phyloP scores from a whole-genome alignment of 2,797 vertebrate genomes.

The Cephalopachus bancanus region DNA sequence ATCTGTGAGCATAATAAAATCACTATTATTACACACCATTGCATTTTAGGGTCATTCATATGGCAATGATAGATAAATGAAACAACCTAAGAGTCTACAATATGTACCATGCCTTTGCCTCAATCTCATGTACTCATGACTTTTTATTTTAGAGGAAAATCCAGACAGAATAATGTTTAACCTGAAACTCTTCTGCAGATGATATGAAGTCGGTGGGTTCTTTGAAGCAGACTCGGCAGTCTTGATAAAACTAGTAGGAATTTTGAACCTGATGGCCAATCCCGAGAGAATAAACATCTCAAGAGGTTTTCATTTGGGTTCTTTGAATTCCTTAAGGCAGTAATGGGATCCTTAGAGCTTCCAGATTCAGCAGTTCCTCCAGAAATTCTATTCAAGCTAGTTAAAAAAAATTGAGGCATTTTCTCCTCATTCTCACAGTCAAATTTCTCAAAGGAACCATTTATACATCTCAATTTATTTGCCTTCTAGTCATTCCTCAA shows the following conservation, averaged over 20 bases:
- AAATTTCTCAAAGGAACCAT: not conserved
- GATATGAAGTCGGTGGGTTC: not conserved
- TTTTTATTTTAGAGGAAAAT: slow-evolving; percentile 47
- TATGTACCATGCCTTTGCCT: not conserved
- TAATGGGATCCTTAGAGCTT: not conserved
- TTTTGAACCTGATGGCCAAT: slow-evolving; percentile 29
- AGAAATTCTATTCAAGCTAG: slow-evolving; percentile 5
- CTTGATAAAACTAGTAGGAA: slow-evolving; percentile 15
- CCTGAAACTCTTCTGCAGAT: slow-evolving; percentile 6
- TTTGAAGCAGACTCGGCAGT: slow-evolving; percentile 22
- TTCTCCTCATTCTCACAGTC: not conserved
- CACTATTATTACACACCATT: not conserved
- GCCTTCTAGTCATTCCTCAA: slow-evolving; percentile 3
- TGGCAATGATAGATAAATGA: not conserved
- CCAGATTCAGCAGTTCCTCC: not conserved
- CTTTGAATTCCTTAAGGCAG: not conserved
- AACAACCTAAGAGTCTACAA: not conserved
- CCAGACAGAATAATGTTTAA: not conserved
- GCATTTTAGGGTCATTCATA: not conserved
- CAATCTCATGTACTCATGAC: not conserved
- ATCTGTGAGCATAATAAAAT: not conserved
- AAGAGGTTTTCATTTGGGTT: not conserved
- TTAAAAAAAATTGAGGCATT: not conserved
- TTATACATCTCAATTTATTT: not conserved
- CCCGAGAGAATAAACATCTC: not conserved